Evolutionary conservation across 2,113 vertebrate genomes (phyloP).

Genomic region (Gymnocephalus cernua): DNA sequence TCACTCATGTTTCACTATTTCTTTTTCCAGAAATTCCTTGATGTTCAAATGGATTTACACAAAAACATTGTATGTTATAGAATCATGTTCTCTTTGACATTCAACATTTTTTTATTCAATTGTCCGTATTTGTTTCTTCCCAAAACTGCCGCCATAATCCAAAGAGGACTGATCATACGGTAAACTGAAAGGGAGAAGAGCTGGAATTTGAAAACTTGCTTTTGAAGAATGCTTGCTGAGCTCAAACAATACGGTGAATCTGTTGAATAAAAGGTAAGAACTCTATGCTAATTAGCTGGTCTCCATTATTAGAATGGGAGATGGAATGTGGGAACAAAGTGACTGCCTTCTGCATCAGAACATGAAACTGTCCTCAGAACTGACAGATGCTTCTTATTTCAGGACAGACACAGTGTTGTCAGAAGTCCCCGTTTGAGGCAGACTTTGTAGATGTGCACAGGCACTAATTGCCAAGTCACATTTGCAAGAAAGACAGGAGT

Average conservation of each 20-base stretch:
- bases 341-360: conserved; percentile 82
- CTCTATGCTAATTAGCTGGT: conserved; percentile 84
- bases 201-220: conserved; percentile 67
- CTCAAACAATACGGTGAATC: conserved; percentile 75
- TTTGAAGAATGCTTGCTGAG: conserved; percentile 75
- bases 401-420: conserved; percentile 80
- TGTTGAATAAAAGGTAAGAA: conserved; percentile 82
- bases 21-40: conserved; percentile 6
- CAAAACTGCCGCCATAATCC: conserved; percentile 50
- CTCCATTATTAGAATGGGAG: conserved; percentile 84
- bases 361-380: conserved; percentile 86
- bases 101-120: conserved; percentile 15
- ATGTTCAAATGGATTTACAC: conserved; percentile 32
- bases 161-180: conserved; percentile 64
- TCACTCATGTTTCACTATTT: not conserved
- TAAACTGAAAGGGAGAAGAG: conserved; percentile 60
- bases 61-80: conserved; percentile 29
- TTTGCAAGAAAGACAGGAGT: conserved; percentile 81
- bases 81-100: conserved; percentile 45
- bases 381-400: conserved; percentile 88
- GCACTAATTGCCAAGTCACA: conserved; percentile 87
- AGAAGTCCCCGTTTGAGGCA: conserved; percentile 84
- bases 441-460: conserved; percentile 82
- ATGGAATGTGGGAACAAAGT: conserved; percentile 84
- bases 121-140: conserved; percentile 9